Conservation (phyloP, 2,888 invertebrate species). For the Hirtodrosophila histrioides region DNA sequence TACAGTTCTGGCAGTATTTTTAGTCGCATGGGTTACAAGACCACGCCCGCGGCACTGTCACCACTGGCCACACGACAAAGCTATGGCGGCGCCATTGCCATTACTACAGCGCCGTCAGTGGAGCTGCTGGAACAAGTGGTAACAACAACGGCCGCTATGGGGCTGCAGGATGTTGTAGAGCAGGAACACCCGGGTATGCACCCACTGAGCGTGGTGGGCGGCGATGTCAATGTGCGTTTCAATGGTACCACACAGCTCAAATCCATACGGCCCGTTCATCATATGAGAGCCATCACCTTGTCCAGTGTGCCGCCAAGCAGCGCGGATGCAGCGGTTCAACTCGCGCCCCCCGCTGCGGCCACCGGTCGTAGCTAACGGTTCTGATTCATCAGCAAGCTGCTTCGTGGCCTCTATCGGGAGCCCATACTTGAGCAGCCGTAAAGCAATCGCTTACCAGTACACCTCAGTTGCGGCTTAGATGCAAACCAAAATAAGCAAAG, state of each 20-base stretch:
- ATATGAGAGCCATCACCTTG: constrained; percentile 77
- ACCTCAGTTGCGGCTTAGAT: constrained; percentile 55
- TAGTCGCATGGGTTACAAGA: constrained; percentile 82
- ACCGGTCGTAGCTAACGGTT: constrained; percentile 83
- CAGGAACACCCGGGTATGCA: constrained; percentile 85
- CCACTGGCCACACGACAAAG: constrained; percentile 72
- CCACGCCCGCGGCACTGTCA: constrained; percentile 77
- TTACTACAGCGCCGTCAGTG: constrained; percentile 48
- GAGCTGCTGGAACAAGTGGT: constrained; percentile 38
- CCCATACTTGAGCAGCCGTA: constrained; percentile 34
- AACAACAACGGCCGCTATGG: constrained; percentile 30
- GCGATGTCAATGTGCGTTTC: constrained; percentile 91
- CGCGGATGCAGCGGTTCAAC: constrained; percentile 33
- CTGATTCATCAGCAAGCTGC: constrained; percentile 83
- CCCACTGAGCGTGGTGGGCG: constrained; percentile 89
- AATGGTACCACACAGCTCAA: constrained; percentile 92
- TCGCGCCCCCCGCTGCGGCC: constrained; percentile 38
- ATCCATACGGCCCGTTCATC: constrained; percentile 87
- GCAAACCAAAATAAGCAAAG: constrained; percentile 11
- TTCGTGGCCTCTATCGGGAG: constrained; percentile 76
- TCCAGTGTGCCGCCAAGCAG: constrained; percentile 36
- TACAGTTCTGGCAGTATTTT: constrained; percentile 71
- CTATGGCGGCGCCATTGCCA: constrained; percentile 46
- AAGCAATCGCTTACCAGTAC: constrained; percentile 48
- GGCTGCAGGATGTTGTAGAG: constrained; percentile 13